Evolutionary conservation across 2,888 invertebrate species (phyloP), one percentile per base, ranked within the genome.

Genomic region (Drosophila diplacantha): DNA sequence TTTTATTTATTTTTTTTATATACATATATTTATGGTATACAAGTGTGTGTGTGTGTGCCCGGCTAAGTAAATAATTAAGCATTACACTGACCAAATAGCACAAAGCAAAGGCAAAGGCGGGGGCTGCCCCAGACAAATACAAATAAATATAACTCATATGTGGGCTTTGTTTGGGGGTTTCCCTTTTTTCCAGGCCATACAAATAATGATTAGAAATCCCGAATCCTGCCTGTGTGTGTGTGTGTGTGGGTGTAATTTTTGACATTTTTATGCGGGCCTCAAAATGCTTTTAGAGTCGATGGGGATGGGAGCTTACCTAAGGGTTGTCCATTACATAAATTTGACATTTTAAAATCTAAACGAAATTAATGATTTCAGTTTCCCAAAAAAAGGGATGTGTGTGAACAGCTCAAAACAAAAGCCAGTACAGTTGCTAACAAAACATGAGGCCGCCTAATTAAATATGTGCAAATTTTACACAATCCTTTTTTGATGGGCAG

Each of bases 131-230:
- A 83, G 81, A 83, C 78, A 78, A 81, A 78, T 65, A 83, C 82
- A 83, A 79, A 83, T 83, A 79, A 73, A 79, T 71, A 57, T 69
- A 66, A 66, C 65, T 66, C 65, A 70, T 70, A 71, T 65, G 71
- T 61, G 61, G 69, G 68, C 61, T 61, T 31, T 56, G 58, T 51
- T 35, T 37, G 39, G 50, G 72, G 68, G 52, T 22, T 22, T 31
- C 18, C 44, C 29, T 26, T 43, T 20, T 44, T 18, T 14, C 0
- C 60, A 61, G 80, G 80, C 76, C 75, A 56, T 70, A 80, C 80
- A 84, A 84, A 80, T 84, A 80, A 80, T 80, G 84, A 80, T 84
- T 80, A 80, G 84, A 84, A 82, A 72, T 66, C 77, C 73, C 53
- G 65, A 66, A 57, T 55, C 64, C 46, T 59, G 44, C 47, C n/a